Base-by-base conservation (phyloP, 2,797 vertebrate genomes). In the Varecia variegata region DNA sequence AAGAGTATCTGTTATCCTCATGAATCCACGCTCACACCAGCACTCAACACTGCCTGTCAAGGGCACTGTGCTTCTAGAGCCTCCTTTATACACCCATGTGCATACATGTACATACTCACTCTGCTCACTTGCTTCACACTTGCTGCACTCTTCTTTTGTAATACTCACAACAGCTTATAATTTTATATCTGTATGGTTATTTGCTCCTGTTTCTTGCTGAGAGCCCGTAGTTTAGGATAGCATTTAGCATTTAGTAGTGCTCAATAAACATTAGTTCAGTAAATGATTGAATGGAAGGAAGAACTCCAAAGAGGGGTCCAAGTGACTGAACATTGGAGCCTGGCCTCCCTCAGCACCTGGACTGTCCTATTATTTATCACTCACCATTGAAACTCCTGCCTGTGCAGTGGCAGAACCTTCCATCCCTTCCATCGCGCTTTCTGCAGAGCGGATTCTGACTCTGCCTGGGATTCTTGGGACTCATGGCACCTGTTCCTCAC, bases 391-490 rank as follows among this genome's bases (percentile, higher is more conserved):
- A 54, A 20, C 10, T 62, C 40, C 47, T 80, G 38, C 15, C 27
- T 5, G 32, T 56, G n/a, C 60, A 52, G 38, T 7, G 1, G 38
- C 71, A 88, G 40, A 62, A 27, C 40, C 7, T 62, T 30, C 70
- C 43, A 20, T 76, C 0, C 40, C 7, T 62, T 30, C 70, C 43
- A 30, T 76, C 0, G 10, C 23, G 6, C 65, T 5, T 0, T 20
- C 17, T 12, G 12, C 47, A n/a, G n/a, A 25, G 4, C 30, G 2
- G 32, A 30, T 45, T 38, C 45, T 45, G 20, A 21, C 54, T 38
- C 54, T n/a, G 0, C 54, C 45, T 20, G 35, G 30, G 5, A 2
- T 23, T 47, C 40, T 13, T 0, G 12, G 13, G 35, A 11, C 2
- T n/a, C 58, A 0, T 5, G 17, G 10, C 14, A 20, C 56, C 18